Base-by-base conservation (phyloP, 2,888 invertebrate species). In the Pycnomerus fuliginosus region DNA sequence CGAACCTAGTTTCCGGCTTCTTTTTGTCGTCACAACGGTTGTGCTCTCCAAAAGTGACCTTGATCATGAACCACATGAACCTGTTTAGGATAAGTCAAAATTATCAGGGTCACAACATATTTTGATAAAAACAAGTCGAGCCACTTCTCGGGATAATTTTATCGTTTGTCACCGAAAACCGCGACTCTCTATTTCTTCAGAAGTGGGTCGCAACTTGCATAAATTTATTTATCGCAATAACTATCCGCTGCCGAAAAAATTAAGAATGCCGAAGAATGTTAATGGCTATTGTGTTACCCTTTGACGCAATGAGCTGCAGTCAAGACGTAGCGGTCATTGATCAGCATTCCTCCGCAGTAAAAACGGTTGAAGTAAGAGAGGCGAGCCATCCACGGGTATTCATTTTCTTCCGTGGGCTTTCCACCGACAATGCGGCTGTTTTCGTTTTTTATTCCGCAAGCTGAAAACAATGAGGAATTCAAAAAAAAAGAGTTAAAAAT, bases 31-130 rank as follows among this genome's bases (percentile, higher is more conserved):
- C 80, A 72, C 90, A 91, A 29, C 89, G 82, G 71, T 92, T 85
- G 68, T 90, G 90, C 69, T 91, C 91, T 0, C 90, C 91, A 59
- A 91, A 87, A 8, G 90, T 87, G 51, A 90, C 87, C 72, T 87
- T 89, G 68, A 91, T 88, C 88, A 91, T 87, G 73, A 90, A 90
- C 90, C 90, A 90, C 87, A 90, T 88, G 70, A 90, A 90, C 53
- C 89, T 88, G 76, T n/a, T n/a, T n/a, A n/a, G n/a, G n/a, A n/a
- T n/a, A n/a, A n/a, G n/a, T n/a, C n/a, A n/a, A n/a, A n/a, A n/a
- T n/a, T n/a, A n/a, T n/a, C 20, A 20, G 5, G 20, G 20, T 8
- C 5, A 20, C 20, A 8, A 5, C 20, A 8, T 20, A 20, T 20
- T 5, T 7, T 20, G 8, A 20, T 20, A 20, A 20, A n/a, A n/a